Evolutionary conservation across 2,113 vertebrate genomes (phyloP).

Genomic region (Nyctereutes procyonoides): DNA sequence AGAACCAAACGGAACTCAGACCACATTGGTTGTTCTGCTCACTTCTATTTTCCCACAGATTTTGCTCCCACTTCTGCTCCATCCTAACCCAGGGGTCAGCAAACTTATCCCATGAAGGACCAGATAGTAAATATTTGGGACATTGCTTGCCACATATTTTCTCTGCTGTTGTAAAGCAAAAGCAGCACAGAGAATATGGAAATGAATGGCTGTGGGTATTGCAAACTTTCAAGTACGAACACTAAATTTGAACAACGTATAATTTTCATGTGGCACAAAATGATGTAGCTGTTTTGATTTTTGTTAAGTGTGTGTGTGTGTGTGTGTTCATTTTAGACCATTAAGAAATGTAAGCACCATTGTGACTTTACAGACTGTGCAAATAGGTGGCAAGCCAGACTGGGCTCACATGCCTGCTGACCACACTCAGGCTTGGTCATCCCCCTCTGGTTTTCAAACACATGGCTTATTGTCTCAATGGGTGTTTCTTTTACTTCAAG

Average conservation of each 20-base stretch:
- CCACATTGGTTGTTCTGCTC: not conserved
- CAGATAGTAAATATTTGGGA: not conserved
- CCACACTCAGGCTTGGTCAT: not conserved
- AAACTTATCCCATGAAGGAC: not conserved
- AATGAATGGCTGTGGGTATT: not conserved
- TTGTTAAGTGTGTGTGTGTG: not conserved
- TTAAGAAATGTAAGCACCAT: not conserved
- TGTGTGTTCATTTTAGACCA: not conserved
- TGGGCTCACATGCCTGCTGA: not conserved
- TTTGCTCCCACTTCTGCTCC: not conserved
- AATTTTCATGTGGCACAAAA: not conserved
- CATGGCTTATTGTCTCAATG: not conserved
- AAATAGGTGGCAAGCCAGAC: not conserved
- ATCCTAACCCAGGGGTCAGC: not conserved
- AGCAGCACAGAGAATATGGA: accelerated
- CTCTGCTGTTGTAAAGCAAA: not conserved
- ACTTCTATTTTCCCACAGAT: not conserved
- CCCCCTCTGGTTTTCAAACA: not conserved
- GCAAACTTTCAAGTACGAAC: not conserved
- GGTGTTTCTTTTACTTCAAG: not conserved
- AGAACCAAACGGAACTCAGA: not conserved
- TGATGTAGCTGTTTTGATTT: not conserved
- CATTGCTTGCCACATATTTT: not conserved
- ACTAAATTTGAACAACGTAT: not conserved
- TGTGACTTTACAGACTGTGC: not conserved